Evolutionary conservation across 2,888 invertebrate genomes (phyloP).

Genomic region (Conops quadrifasciatus): DNA sequence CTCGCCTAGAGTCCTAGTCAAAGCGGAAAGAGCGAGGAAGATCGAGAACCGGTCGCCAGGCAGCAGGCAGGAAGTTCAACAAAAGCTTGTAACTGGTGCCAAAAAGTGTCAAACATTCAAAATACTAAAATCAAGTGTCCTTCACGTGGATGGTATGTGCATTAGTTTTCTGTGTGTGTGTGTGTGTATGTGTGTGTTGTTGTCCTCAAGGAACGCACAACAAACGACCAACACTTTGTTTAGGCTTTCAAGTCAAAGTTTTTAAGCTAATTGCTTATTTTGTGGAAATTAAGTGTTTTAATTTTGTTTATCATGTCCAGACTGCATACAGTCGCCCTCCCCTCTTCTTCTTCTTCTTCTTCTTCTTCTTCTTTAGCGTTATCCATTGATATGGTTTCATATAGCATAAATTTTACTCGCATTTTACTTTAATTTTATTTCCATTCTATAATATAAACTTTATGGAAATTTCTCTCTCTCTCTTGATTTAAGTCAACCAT

Average conservation of each 20-base stretch:
- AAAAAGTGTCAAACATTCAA: slow-evolving; percentile 64
- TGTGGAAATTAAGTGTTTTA: slow-evolving; percentile 65
- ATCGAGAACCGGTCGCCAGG: background rate
- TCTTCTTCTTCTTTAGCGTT: no score
- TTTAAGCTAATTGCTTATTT: slow-evolving; percentile 63
- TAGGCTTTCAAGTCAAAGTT: slow-evolving; percentile 62
- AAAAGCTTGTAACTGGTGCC: slow-evolving; percentile 46
- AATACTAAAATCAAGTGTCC: slow-evolving; percentile 64
- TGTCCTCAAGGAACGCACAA: slow-evolving; percentile 22
- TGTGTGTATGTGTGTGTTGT: background rate
- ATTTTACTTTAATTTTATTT: no score
- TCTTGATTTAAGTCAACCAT: no score
- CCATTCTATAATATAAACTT: no score
- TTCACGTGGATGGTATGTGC: slow-evolving; percentile 40
- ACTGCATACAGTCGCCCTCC: background rate
- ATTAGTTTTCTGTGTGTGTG: no score
- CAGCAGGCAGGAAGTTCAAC: slow-evolving; percentile 22
- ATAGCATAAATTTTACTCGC: no score
- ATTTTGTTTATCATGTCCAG: slow-evolving; percentile 55
- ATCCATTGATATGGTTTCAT: no score
- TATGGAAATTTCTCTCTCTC: no score
- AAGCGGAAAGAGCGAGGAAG: slow-evolving; percentile 1
- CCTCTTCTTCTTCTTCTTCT: no score
- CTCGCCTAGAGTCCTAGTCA: background rate
- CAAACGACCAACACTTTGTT: slow-evolving; percentile 52